These are phyloP conservation scores for Drosophila bifasciata DNA, from an alignment of 1,140 invertebrate species.

Conservation along the genomic window DNA sequence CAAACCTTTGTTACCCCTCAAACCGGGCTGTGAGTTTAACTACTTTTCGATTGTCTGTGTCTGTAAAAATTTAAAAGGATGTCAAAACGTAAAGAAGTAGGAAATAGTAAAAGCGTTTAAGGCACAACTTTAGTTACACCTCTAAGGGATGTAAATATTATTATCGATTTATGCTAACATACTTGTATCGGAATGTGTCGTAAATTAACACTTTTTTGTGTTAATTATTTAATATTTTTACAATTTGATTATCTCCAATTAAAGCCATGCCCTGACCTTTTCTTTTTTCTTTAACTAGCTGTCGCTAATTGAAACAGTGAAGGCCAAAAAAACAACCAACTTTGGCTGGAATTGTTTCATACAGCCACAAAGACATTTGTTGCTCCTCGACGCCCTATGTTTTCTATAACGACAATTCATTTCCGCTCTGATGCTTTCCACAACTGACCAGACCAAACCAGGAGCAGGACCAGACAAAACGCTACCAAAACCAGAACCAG, in stretches of 20 bases:
- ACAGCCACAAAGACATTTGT: constrained; percentile 40
- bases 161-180: too few species aligned
- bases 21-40: too few species aligned
- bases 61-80: too few species aligned
- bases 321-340: constrained; percentile 54
- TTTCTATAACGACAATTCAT: constrained; percentile 53
- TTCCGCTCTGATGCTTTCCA: constrained; percentile 30
- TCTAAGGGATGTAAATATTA: too few species aligned
- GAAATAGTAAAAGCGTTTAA: too few species aligned
- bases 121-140: too few species aligned
- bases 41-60: too few species aligned
- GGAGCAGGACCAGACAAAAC: neutral
- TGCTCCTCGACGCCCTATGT: neutral
- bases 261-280: neutral
- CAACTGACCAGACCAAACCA: neutral
- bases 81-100: too few species aligned
- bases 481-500: constrained; percentile 1
- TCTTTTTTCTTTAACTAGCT: constrained; percentile 33
- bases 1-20: too few species aligned
- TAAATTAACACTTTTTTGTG: too few species aligned
- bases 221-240: too few species aligned
- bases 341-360: constrained; percentile 50
- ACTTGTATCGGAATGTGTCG: too few species aligned
- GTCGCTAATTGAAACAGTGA: constrained; percentile 59
- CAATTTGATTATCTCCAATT: neutral